Percentiles rank a stretch among this genome's conserved stretches.
Conservation (phyloP, 2,888 invertebrate genomes). For the Eupithecia tripunctaria region DNA sequence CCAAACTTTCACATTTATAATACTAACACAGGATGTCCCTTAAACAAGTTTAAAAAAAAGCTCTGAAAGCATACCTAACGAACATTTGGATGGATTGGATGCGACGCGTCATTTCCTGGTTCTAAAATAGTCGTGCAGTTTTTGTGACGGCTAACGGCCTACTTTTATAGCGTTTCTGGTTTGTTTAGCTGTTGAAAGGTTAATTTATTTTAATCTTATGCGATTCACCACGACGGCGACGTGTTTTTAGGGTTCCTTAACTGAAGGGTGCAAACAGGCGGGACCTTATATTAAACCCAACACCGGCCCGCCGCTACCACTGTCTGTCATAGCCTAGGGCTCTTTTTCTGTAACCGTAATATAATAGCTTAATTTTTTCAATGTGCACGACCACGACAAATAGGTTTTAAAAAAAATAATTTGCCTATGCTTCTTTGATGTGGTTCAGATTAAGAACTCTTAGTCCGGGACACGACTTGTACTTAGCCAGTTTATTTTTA, state of each 20-base stretch:
- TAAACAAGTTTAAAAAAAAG: not conserved
- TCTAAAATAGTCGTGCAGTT: constrained; percentile 42
- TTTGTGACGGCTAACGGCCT: constrained; percentile 41
- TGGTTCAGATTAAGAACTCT: not conserved
- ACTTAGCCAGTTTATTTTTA: not conserved
- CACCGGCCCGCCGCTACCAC: too few relatives aligned
- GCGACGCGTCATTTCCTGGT: constrained; percentile 37
- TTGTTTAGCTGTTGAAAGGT: constrained; percentile 30
- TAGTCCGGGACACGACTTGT: not conserved
- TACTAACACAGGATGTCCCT: not conserved
- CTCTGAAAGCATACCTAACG: not conserved
- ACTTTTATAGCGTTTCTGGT: constrained; percentile 33
- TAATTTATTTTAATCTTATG: constrained; percentile 27
- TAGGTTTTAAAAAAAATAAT: not conserved
- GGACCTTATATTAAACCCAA: not conserved
- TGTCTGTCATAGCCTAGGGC: too few relatives aligned
- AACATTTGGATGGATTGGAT: constrained; percentile 25
- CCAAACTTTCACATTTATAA: too few relatives aligned
- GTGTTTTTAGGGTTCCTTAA: not conserved
- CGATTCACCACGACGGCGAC: not conserved
- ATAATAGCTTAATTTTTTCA: not conserved
- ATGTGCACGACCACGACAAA: not conserved
- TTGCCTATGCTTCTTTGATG: too few relatives aligned
- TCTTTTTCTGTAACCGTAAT: not conserved
- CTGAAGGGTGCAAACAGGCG: not conserved